Base-by-base conservation (phyloP, 37 sponge, comb jelly and placozoan genomes). In the Agelas oroides region DNA sequence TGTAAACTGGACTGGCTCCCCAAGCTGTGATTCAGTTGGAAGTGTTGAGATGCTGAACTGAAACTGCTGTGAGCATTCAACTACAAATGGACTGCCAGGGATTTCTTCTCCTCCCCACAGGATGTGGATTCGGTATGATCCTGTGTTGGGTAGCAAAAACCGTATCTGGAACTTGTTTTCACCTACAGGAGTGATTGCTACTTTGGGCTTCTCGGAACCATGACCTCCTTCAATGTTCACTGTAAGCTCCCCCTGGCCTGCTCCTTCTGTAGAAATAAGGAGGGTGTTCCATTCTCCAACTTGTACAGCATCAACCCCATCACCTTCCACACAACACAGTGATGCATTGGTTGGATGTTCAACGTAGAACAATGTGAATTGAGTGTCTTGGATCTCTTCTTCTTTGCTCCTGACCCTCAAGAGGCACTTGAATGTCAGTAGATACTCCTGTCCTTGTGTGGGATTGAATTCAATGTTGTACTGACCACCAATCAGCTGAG, bases 81-180 rank as follows among this genome's bases (percentile, higher is more conserved):
- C 84, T 23, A 64, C 59, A 67, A 95, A 95, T 23, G 96, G 96
- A 58, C 86, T 79, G n/a, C 84, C 84, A 12, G 88, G 87, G 31
- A 95, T 86, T 19, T 76, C 85, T 25, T 80, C 71, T 16, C 81
- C 90, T 38, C 74, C 83, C 90, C 90, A 95, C 17, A 57, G 55
- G 35, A 95, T 39, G 20, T 65, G 12, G 19, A 95, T 84, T 2
- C 69, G 27, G 62, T 89, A 81, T 34, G 69, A 66, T 1, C 96
- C 96, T 25, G 71, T 23, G 13, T 33, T 55, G 19, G 38, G 37
- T 12, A 92, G 87, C 27, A 68, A 73, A 77, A 92, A 95, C 36
- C 60, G 53, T 12, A 87, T 75, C 33, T 85, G 53, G 62, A 73
- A 92, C 30, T 81, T 62, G 53, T 65, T 33, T 0, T 36, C n/a